phyloP scores from a whole-genome alignment of 2,888 invertebrate species.

The Phasia obesa region DNA sequence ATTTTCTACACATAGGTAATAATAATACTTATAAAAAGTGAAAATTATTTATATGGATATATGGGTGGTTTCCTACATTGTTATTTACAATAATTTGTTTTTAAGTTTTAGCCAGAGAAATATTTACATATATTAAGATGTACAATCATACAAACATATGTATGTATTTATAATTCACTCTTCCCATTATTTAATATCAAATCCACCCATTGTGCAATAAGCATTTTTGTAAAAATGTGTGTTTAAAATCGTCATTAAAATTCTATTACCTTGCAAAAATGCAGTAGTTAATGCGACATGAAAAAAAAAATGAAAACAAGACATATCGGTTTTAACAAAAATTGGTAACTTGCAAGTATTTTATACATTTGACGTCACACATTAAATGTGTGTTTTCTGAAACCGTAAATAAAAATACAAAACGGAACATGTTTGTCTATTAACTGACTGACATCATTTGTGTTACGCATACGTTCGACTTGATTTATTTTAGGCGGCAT shows the following conservation, averaged over 20 bases:
- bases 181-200: background rate
- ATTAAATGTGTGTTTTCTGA: slow-evolving; percentile 7
- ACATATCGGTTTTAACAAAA: slow-evolving; percentile 50
- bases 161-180: no score
- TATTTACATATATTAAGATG: no score
- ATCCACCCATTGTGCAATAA: slow-evolving; percentile 3
- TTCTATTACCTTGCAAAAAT: slow-evolving; percentile 65
- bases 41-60: no score
- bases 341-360: slow-evolving; percentile 51
- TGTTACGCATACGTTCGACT: slow-evolving; percentile 46
- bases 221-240: slow-evolving; percentile 15
- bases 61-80: no score
- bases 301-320: slow-evolving; percentile 11
- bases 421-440: slow-evolving; percentile 37
- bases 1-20: no score
- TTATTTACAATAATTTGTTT: no score
- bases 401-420: slow-evolving; percentile 15
- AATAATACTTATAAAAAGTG: no score
- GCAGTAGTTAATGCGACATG: slow-evolving; percentile 64
- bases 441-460: slow-evolving; percentile 52
- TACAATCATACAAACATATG: no score
- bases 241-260: slow-evolving; percentile 51
- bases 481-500: slow-evolving; percentile 25
- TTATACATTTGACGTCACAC: slow-evolving; percentile 61
- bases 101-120: no score